These are phyloP conservation scores for Emydoidea blandingii DNA, from an alignment of 2,797 vertebrate species.

Conservation along the genomic window DNA sequence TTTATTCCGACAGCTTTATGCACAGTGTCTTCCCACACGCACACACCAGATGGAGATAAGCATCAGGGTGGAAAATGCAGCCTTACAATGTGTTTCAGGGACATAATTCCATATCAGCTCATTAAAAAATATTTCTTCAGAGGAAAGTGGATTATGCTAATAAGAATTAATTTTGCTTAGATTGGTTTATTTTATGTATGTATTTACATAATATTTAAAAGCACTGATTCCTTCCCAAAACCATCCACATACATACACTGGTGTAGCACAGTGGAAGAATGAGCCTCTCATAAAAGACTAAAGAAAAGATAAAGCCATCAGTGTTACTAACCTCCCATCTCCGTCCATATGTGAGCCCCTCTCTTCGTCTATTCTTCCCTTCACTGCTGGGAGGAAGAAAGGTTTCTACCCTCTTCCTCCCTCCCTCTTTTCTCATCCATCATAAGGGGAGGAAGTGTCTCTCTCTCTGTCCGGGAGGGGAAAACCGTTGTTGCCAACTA, in stretches of 20 bases:
- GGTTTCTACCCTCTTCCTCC: not conserved
- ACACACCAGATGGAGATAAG: conserved; percentile 47
- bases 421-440: not conserved
- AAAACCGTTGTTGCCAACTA: not conserved
- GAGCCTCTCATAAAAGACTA: not conserved
- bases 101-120: conserved; percentile 32
- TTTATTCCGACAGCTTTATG: conserved; percentile 61
- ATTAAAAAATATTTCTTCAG: conserved; percentile 16
- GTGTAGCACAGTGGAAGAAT: not conserved
- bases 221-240: not conserved
- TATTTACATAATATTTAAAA: conserved; percentile 22
- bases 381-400: not conserved
- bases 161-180: conserved; percentile 51
- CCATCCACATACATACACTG: not conserved
- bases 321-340: not conserved
- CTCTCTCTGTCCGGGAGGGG: not conserved
- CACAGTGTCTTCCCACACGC: conserved; percentile 36
- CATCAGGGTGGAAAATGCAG: conserved; percentile 47
- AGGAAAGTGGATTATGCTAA: not conserved
- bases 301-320: not conserved
- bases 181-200: conserved; percentile 52
- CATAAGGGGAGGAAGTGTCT: not conserved
- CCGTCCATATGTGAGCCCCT: not conserved
- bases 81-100: not conserved
- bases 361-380: not conserved